phyloP scores from a whole-genome alignment of 2,888 invertebrate species.

The Laothoe populi region DNA sequence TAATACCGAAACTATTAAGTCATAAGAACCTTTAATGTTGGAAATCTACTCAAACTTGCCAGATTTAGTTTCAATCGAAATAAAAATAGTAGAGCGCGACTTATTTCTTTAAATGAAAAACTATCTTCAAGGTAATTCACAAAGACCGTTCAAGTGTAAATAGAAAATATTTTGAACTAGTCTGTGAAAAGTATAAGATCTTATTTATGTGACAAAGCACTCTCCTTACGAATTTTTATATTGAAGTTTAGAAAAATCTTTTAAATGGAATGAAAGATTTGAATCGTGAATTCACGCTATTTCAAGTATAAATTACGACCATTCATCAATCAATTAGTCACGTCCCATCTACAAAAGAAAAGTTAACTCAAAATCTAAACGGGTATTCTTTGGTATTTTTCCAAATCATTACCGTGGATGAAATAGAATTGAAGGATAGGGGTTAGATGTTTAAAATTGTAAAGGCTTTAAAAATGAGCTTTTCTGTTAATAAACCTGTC shows the following conservation, averaged over 20 bases:
- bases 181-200: not conserved
- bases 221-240: too few species aligned
- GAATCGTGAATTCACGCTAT: not conserved
- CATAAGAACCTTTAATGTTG: not conserved
- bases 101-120: slow-evolving; percentile 13
- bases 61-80: not conserved
- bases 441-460: not conserved
- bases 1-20: not conserved
- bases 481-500: too few species aligned
- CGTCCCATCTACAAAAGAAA: not conserved
- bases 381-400: not conserved
- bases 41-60: not conserved
- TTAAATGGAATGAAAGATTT: not conserved
- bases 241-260: too few species aligned
- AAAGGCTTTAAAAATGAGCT: not conserved
- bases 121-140: slow-evolving; percentile 1
- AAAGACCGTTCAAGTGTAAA: slow-evolving; percentile 4
- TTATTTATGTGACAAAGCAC: not conserved
- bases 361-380: not conserved
- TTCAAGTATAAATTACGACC: not conserved
- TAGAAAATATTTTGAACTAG: not conserved
- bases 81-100: not conserved
- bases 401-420: not conserved
- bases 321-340: slow-evolving; percentile 8
- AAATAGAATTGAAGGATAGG: not conserved